phyloP scores from a whole-genome alignment of 2,113 vertebrate genomes.

The Aegypius monachus region DNA sequence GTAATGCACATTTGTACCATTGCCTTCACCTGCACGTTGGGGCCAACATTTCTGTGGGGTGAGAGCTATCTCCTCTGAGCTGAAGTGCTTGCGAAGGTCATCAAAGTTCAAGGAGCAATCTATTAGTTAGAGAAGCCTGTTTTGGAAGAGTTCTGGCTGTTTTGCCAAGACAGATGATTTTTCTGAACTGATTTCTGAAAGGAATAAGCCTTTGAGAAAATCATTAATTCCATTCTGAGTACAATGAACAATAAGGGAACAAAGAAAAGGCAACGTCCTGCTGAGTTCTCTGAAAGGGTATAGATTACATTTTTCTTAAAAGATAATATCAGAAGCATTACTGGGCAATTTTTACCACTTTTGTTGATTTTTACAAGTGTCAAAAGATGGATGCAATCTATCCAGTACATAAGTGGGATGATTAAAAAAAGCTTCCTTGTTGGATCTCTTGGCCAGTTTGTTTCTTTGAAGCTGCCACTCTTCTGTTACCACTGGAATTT shows the following conservation, averaged over 20 bases:
- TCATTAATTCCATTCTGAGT: not conserved
- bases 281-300: not conserved
- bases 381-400: not conserved
- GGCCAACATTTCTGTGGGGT: not conserved
- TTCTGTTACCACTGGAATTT: not conserved
- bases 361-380: not conserved
- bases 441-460: not conserved
- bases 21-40: not conserved
- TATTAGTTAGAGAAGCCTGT: not conserved
- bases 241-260: not conserved
- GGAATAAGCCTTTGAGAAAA: not conserved
- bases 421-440: not conserved
- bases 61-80: not conserved
- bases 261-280: not conserved
- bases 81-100: not conserved
- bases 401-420: not conserved
- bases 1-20: not conserved
- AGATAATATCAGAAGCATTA: not conserved
- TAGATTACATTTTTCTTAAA: not conserved
- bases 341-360: not conserved
- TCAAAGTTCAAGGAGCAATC: not conserved
- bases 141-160: not conserved
- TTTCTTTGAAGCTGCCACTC: not conserved
- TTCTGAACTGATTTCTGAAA: not conserved
- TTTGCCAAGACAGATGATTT: not conserved